A percentile compares a stretch with the other conserved stretches of the same genome.
Conservation (phyloP, 2,888 invertebrate genomes). For the Pocota personata region DNA sequence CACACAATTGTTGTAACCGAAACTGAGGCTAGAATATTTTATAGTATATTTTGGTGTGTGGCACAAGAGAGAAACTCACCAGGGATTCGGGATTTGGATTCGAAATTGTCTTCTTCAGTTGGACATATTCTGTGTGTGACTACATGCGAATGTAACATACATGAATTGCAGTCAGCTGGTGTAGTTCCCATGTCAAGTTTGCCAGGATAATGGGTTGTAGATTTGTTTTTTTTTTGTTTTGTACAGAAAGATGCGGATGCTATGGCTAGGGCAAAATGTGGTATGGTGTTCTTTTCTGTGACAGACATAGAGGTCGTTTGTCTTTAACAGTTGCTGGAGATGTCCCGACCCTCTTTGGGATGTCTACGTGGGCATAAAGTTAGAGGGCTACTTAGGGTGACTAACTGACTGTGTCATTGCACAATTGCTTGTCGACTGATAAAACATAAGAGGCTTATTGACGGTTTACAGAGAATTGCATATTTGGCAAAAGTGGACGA, state of each 20-base stretch:
- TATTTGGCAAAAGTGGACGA: too few relatives aligned
- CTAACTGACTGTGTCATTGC: slow-evolving; percentile 41
- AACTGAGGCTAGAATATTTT: slow-evolving; percentile 10
- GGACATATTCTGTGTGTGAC: slow-evolving; percentile 15
- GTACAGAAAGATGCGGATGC: slow-evolving; percentile 1
- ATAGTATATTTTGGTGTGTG: neutral
- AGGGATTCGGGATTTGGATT: slow-evolving; percentile 42
- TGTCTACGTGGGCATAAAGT: neutral
- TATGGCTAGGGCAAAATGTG: neutral
- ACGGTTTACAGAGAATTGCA: neutral
- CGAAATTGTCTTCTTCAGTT: slow-evolving; percentile 26
- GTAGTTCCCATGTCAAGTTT: slow-evolving; percentile 64
- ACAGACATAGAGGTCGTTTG: slow-evolving; percentile 50
- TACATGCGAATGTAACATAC: neutral
- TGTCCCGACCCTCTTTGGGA: neutral
- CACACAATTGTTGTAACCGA: slow-evolving; percentile 1
- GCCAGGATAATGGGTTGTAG: slow-evolving; percentile 58
- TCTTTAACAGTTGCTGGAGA: slow-evolving; percentile 22
- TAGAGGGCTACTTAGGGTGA: slow-evolving; percentile 30
- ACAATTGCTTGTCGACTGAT: slow-evolving; percentile 47
- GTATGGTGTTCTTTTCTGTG: neutral
- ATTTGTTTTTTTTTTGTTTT: slow-evolving; percentile 13
- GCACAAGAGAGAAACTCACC: slow-evolving; percentile 25
- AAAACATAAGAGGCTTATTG: slow-evolving; percentile 7
- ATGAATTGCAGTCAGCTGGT: slow-evolving; percentile 47